Base-by-base conservation (phyloP, 92 coral and sea anemone genomes). In the Galaxea fascicularis region DNA sequence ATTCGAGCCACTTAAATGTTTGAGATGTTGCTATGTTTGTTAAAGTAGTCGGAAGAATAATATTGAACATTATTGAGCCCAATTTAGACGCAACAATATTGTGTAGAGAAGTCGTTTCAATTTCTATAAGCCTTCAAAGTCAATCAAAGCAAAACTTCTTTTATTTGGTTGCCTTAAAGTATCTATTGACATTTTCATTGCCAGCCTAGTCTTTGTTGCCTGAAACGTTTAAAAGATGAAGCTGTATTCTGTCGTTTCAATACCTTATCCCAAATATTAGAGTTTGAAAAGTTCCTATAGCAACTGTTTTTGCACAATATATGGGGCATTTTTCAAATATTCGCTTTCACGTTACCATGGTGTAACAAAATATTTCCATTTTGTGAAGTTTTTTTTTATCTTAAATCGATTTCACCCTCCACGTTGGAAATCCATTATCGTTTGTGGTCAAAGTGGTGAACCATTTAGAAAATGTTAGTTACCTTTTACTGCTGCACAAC, bases 11-110 rank as follows among this genome's bases (percentile, higher is more conserved):
- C n/a, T 46, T 10, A 12, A 3, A 9, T 47, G 13, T 58, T 41
- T 22, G 8, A 41, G 76, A 71, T 71, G 21, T 71, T 71, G 76
- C 5, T 22, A 46, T 71, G 57, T 71, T 71, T 69, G 47, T 69
- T 39, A 4, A 70, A 46, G 57, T 24, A 20, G 58, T 46, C 58
- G 18, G 18, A 11, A 44, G 46, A 8, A 45, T 1, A 1, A 13
- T 22, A 22, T 25, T 71, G 53, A 14, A n/a, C 10, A n/a, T 69
- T 41, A 27, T 27, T 15, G 44, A 27, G 29, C 13, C 8, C 30
- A 27, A 26, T 9, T 28, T 8, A 12, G 8, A 67, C 44, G n/a
- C 73, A 14, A 8, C 52, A 47, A 71, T 45, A 71, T 71, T 28
- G 71, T 29, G 7, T 10, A 49, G 30, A 66, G 13, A 66, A 31